Evolutionary conservation across 2,888 invertebrate genomes (phyloP).

Genomic region (Watsonalla binaria): DNA sequence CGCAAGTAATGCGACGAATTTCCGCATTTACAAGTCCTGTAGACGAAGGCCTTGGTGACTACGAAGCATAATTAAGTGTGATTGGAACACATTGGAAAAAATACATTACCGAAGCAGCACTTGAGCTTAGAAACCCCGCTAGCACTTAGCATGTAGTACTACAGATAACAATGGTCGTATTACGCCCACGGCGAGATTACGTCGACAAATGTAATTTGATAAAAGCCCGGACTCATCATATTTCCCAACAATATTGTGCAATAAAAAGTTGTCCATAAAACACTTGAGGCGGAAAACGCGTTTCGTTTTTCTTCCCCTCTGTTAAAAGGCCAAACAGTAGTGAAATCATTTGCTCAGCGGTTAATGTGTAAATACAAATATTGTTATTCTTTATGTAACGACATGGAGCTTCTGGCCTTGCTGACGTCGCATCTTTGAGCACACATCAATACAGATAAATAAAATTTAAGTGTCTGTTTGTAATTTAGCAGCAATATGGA

Average conservation of each 20-base stretch:
- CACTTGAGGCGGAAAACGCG: constrained; percentile 1
- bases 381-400: constrained; percentile 18
- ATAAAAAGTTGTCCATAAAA: constrained; percentile 1
- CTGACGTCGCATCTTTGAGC: neutral
- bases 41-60: too few species aligned
- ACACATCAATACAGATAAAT: too few species aligned
- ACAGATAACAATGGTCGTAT: too few species aligned
- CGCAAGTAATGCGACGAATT: too few species aligned
- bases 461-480: too few species aligned
- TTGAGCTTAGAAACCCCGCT: too few species aligned
- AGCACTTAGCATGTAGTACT: too few species aligned
- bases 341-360: constrained; percentile 20
- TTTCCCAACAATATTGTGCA: constrained; percentile 3
- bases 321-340: constrained; percentile 9
- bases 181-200: neutral
- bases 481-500: too few species aligned
- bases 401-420: neutral
- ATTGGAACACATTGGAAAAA: too few species aligned
- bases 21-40: too few species aligned
- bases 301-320: constrained; percentile 1
- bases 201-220: constrained; percentile 8
- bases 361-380: constrained; percentile 27
- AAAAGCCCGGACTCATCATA: constrained; percentile 1
- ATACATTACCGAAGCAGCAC: too few species aligned
- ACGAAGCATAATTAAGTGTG: too few species aligned